These are phyloP conservation scores for Rhabdornis inornatus DNA, from an alignment of 2,113 vertebrate genomes.

Conservation along the genomic window DNA sequence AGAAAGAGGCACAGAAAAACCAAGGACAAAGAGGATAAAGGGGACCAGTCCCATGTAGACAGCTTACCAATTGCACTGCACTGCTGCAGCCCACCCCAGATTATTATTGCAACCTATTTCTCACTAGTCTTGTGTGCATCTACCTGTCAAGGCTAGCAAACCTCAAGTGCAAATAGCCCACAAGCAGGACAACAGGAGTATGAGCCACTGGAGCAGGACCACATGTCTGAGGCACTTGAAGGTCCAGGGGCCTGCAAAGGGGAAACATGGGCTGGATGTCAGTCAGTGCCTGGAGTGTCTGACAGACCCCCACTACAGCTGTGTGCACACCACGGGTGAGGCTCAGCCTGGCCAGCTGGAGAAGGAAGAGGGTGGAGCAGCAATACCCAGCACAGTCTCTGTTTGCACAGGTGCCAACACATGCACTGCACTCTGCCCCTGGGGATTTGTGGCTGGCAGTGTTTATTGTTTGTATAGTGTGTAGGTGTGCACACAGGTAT, in stretches of 20 bases:
- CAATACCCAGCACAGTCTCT: fast-evolving
- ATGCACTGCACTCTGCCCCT: neutral
- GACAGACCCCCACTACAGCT: neutral
- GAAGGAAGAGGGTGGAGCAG: neutral
- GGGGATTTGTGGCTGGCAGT: neutral
- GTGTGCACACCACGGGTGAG: neutral
- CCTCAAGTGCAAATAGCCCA: neutral
- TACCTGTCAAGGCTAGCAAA: neutral
- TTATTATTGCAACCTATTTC: neutral
- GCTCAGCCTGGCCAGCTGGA: neutral
- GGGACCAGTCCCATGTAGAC: neutral
- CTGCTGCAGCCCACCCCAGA: neutral
- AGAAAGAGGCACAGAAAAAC: neutral
- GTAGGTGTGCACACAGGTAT: neutral
- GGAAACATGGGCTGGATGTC: neutral
- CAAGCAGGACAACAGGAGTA: neutral
- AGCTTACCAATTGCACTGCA: neutral
- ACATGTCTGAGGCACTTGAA: neutral
- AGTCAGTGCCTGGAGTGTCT: neutral
- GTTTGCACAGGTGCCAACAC: neutral
- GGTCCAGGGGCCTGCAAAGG: neutral
- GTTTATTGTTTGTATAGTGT: fast-evolving
- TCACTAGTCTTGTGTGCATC: fast-evolving
- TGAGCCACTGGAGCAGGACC: neutral
- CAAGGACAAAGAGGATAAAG: neutral